These are phyloP conservation scores for Anabacerthia variegaticeps DNA, from an alignment of 2,797 vertebrate genomes.

Conservation along the genomic window DNA sequence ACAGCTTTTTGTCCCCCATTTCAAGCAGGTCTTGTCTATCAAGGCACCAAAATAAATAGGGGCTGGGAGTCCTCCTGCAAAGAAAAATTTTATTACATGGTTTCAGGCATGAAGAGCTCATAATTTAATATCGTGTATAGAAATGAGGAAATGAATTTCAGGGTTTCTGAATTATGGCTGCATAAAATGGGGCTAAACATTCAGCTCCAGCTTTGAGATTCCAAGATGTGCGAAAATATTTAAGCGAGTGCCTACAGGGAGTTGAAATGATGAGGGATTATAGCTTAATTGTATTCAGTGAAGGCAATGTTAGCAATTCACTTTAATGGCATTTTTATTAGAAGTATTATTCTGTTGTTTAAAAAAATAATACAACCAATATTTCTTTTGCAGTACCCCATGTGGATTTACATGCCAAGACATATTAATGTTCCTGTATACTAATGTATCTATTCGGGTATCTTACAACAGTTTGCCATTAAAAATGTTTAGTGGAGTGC, in stretches of 20 bases:
- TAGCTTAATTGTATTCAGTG: not conserved
- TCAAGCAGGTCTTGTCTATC: constrained; percentile 90
- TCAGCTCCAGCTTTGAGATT: not conserved
- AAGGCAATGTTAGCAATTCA: not conserved
- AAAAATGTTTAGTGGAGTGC: not conserved
- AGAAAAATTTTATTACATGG: not conserved
- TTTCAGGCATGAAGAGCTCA: not conserved
- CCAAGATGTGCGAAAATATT: not conserved
- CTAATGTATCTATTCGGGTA: not conserved
- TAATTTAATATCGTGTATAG: not conserved
- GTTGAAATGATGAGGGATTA: not conserved
- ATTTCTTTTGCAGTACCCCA: not conserved
- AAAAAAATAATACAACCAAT: not conserved
- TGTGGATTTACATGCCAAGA: not conserved
- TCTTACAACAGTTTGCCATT: not conserved
- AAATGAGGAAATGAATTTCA: not conserved
- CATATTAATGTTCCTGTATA: not conserved
- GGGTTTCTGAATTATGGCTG: not conserved
- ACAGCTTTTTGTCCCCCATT: constrained; percentile 87
- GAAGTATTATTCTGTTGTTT: not conserved
- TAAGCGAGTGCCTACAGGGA: not conserved
- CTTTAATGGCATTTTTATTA: not conserved
- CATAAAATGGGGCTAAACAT: not conserved
- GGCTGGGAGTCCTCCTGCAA: constrained; percentile 89
- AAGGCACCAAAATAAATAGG: constrained; percentile 93